These are phyloP conservation scores for Brachyhypopomus occidentalis DNA, from an alignment of 2,113 vertebrate species.

Conservation along the genomic window DNA sequence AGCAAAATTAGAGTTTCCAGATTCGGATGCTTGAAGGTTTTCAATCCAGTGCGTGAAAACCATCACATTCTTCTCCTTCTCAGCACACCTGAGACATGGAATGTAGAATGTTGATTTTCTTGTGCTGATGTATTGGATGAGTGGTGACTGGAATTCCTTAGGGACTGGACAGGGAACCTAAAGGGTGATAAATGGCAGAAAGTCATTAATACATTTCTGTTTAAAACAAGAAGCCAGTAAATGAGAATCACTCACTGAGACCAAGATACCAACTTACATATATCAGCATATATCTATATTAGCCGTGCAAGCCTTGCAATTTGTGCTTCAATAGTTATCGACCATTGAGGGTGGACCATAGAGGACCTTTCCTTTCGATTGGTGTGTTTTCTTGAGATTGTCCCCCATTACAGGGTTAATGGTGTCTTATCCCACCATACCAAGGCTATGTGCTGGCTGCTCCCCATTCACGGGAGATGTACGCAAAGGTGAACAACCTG, in stretches of 20 bases:
- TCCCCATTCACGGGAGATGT: slow-evolving; percentile 1
- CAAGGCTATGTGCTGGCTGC: slow-evolving; percentile 1
- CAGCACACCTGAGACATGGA: neutral
- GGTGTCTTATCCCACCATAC: neutral
- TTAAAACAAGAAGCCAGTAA: too few species aligned
- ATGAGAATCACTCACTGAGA: too few species aligned
- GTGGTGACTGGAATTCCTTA: too few species aligned
- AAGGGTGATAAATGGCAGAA: neutral
- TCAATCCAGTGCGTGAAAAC: neutral
- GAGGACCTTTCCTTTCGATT: neutral
- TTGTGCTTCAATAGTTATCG: neutral
- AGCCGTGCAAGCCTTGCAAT: neutral
- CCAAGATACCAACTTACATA: too few species aligned
- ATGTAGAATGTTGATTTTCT: neutral
- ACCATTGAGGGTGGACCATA: neutral
- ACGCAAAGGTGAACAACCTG: slow-evolving; percentile 20
- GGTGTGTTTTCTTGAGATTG: neutral
- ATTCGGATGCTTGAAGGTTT: neutral
- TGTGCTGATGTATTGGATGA: neutral
- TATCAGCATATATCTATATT: too few species aligned
- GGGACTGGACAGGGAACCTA: neutral
- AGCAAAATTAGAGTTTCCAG: too few species aligned
- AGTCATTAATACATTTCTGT: too few species aligned
- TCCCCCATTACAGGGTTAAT: neutral
- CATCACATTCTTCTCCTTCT: neutral